Conservation (phyloP, 2,888 invertebrate genomes). For the Colostygia pectinataria region DNA sequence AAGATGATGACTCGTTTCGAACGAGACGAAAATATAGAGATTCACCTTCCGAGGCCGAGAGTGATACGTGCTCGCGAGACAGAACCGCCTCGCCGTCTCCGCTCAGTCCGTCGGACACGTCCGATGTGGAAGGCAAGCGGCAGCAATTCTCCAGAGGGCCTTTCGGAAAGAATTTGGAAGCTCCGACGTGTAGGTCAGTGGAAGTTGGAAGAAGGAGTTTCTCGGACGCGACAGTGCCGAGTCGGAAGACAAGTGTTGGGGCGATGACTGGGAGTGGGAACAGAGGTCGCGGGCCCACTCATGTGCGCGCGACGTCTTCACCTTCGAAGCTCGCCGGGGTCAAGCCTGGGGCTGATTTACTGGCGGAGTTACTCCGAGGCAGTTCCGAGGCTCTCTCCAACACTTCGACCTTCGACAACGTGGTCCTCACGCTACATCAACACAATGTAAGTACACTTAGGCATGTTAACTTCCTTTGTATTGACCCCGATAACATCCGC, state of each 20-base stretch:
- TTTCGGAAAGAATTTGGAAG: slow-evolving; percentile 78
- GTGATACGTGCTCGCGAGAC: slow-evolving; percentile 82
- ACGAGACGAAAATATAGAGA: slow-evolving; percentile 78
- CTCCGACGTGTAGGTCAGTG: slow-evolving; percentile 76
- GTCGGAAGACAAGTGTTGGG: slow-evolving; percentile 85
- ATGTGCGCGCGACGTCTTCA: slow-evolving; percentile 90
- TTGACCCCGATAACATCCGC: slow-evolving; percentile 54
- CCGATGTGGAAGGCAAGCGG: slow-evolving; percentile 72
- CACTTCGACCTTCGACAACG: slow-evolving; percentile 79
- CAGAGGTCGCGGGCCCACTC: slow-evolving; percentile 80
- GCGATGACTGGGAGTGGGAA: slow-evolving; percentile 63
- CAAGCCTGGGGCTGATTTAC: slow-evolving; percentile 82
- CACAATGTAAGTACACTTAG: slow-evolving; percentile 71
- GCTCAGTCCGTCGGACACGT: slow-evolving; percentile 85
- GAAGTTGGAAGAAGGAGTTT: slow-evolving; percentile 80
- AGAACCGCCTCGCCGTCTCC: slow-evolving; percentile 84
- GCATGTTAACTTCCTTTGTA: slow-evolving; percentile 32
- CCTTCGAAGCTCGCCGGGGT: slow-evolving; percentile 89
- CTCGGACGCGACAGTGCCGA: slow-evolving; percentile 77
- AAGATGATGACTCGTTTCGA: slow-evolving; percentile 83
- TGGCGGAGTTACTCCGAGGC: slow-evolving; percentile 90
- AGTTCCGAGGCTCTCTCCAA: slow-evolving; percentile 90
- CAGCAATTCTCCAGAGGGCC: slow-evolving; percentile 86
- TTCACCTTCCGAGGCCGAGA: slow-evolving; percentile 89
- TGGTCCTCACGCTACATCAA: slow-evolving; percentile 75